Conservation (phyloP, 2,113 vertebrate genomes). For the Stegostoma tigrinum region DNA sequence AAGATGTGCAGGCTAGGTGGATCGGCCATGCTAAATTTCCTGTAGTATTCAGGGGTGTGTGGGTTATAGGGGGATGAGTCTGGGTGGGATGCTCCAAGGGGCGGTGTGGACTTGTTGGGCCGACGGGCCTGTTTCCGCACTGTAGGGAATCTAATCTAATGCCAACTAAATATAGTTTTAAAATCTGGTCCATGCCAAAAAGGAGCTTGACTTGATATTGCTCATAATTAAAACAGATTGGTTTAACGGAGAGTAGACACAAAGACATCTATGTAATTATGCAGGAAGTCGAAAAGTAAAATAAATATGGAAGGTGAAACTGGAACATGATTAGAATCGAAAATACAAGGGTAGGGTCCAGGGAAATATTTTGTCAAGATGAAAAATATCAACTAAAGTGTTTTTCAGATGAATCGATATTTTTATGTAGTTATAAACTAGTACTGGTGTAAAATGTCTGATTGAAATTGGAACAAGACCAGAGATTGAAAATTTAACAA, state of each 20-base stretch:
- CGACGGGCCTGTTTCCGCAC: too few relatives aligned
- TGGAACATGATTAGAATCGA: background rate
- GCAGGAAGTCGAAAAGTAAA: background rate
- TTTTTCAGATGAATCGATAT: background rate
- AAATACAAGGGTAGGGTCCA: background rate
- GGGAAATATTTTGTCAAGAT: background rate
- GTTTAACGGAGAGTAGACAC: background rate
- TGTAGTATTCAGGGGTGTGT: too few relatives aligned
- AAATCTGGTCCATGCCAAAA: background rate
- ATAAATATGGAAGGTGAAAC: background rate
- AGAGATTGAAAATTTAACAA: background rate
- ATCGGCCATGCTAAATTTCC: too few relatives aligned
- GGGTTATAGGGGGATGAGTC: too few relatives aligned
- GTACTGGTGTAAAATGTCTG: background rate
- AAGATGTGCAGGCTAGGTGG: too few relatives aligned
- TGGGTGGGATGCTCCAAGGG: too few relatives aligned
- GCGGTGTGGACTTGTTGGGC: too few relatives aligned
- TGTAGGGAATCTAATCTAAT: too few relatives aligned
- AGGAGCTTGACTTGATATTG: background rate
- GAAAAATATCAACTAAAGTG: background rate
- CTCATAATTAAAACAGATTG: background rate
- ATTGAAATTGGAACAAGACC: too few relatives aligned
- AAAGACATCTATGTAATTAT: background rate
- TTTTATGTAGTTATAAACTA: background rate
- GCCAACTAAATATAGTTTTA: background rate